Percentiles rank a stretch among this genome's conserved stretches.
phyloP scores from a whole-genome alignment of 2,888 invertebrate genomes.

The Lasiommata megera region DNA sequence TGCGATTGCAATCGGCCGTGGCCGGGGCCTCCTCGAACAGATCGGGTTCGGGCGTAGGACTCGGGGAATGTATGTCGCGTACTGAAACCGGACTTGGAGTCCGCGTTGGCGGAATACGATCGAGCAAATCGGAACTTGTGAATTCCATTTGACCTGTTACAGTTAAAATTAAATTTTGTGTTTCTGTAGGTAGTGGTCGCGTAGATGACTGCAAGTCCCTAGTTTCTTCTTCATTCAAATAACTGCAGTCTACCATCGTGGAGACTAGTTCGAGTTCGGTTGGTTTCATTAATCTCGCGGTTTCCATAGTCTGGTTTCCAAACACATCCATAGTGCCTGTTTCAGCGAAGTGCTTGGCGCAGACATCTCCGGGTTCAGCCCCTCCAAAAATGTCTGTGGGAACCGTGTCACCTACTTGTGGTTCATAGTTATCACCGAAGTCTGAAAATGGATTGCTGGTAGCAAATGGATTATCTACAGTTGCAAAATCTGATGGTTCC shows the following conservation, averaged over 20 bases:
- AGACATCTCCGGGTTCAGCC: conserved; percentile 53
- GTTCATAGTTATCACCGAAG: conserved; percentile 66
- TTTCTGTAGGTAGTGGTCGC: conserved; percentile 87
- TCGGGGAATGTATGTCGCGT: conserved; percentile 90
- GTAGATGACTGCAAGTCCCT: conserved; percentile 63
- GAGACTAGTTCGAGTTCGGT: conserved; percentile 64
- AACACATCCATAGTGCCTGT: conserved; percentile 46
- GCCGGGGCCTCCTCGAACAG: conserved; percentile 45
- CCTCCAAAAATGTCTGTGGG: conserved; percentile 68
- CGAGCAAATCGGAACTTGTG: conserved; percentile 90
- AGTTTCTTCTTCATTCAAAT: conserved; percentile 40
- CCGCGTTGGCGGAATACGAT: conserved; percentile 91
- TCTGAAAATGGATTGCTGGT: conserved; percentile 86
- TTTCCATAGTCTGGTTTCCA: conserved; percentile 39
- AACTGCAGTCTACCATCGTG: conserved; percentile 49
- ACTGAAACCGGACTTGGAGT: conserved; percentile 94
- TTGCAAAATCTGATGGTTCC: conserved; percentile 47
- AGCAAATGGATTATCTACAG: conserved; percentile 87
- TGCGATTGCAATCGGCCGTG: conserved; percentile 68
- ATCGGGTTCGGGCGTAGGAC: conserved; percentile 88
- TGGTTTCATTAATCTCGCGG: conserved; percentile 54
- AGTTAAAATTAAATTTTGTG: conserved; percentile 91
- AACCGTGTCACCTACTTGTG: conserved; percentile 62
- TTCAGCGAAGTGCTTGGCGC: conserved; percentile 58
- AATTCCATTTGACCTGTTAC: conserved; percentile 95